Base-by-base conservation (phyloP, 2,113 vertebrate genomes). In the Bostrychus sinensis region DNA sequence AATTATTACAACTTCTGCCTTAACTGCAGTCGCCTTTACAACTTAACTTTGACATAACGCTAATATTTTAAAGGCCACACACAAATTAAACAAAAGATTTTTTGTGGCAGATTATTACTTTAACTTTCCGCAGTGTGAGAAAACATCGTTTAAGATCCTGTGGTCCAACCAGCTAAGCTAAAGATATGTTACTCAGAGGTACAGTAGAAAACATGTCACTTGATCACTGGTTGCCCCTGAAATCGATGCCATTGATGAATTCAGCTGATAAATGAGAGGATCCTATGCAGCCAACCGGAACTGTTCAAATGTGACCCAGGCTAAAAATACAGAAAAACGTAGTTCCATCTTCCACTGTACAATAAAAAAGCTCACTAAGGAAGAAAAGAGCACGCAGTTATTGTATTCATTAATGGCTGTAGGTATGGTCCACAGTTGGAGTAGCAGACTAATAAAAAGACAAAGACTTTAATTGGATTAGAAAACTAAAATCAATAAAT, bases 211-310 rank as follows among this genome's bases (percentile, higher is more conserved):
- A 46, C 48, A 0, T 56, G 55, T 77, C 74, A 67, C 70, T 72
- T 83, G 75, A 84, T 82, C 76, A 67, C 32, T 3, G 50, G 57
- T 61, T 61, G 39, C 51, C 28, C 23, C 16, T 60, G 50, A 4
- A 64, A 70, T 77, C 72, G 13, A 84, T 79, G 54, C 51, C 25
- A 57, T 41, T 59, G 64, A 80, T 22, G 4, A 11, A 1, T 57
- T 37, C 17, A 26, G 26, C 32, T 60, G 46, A 83, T 42, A 32
- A 70, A 83, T 2, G 38, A 62, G 14, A 63, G 32, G 43, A 56
- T 67, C 25, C n/a, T 19, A 36, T 37, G 43, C 11, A 66, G 17
- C 59, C 46, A 63, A 77, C 60, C 1, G 23, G 62, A 81, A 72
- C 42, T 16, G 37, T 46, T 30, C 41, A 67, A 51, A 77, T 19